These are phyloP conservation scores for Bryconaethiops microstoma DNA, from an alignment of 2,797 vertebrate species.

Conservation along the genomic window DNA sequence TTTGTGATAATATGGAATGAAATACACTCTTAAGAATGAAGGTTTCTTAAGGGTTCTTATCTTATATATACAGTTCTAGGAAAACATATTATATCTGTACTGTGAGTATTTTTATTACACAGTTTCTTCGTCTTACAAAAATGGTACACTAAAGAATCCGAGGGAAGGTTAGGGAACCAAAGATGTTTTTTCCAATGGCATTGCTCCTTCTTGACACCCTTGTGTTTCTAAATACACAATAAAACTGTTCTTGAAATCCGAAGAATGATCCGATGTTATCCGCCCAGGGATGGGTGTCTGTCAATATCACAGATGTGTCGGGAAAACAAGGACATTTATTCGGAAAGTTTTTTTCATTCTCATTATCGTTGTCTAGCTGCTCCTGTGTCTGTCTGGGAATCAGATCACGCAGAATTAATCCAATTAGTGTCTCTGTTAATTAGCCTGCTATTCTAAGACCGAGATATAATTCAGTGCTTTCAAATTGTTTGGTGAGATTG, in stretches of 20 bases:
- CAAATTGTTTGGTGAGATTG: slow-evolving; percentile 59
- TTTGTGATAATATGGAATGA: neutral
- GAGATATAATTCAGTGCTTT: slow-evolving; percentile 58
- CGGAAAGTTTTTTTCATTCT: slow-evolving; percentile 36
- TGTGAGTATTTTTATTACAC: neutral
- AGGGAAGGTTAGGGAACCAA: neutral
- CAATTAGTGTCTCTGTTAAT: slow-evolving; percentile 60
- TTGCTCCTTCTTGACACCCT: neutral
- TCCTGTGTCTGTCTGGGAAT: slow-evolving; percentile 52
- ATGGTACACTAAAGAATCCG: neutral
- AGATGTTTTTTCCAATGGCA: neutral
- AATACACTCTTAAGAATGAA: neutral
- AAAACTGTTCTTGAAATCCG: slow-evolving; percentile 21
- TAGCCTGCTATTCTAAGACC: slow-evolving; percentile 60
- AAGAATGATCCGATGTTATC: neutral
- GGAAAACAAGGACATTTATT: slow-evolving; percentile 28
- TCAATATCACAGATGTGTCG: slow-evolving; percentile 17
- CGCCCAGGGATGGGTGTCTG: neutral
- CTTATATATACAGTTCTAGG: neutral
- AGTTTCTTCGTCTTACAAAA: neutral
- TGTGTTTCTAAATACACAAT: neutral
- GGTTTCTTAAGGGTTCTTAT: neutral
- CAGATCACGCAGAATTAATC: slow-evolving; percentile 60
- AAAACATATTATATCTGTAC: neutral
- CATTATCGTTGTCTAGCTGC: slow-evolving; percentile 50